Base-by-base conservation (phyloP, 2,888 invertebrate species). In the Chrysomela aeneicollis region DNA sequence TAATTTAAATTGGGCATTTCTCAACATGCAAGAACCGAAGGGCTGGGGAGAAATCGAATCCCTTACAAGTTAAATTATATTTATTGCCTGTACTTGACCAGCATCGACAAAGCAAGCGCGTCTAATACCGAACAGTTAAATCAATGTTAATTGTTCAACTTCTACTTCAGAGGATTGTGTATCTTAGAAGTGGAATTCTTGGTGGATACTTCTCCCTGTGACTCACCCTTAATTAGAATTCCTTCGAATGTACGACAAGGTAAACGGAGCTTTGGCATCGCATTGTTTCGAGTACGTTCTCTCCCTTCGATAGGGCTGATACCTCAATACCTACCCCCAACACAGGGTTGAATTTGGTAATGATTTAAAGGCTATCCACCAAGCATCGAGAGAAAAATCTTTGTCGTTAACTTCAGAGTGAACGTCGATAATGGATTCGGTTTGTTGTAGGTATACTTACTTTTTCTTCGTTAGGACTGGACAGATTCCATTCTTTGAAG, bases 401-500 rank as follows among this genome's bases (percentile, higher is more conserved):
- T n/a, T n/a, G n/a, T n/a, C n/a, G n/a, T n/a, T n/a, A n/a, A n/a
- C n/a, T n/a, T n/a, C n/a, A n/a, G n/a, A n/a, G n/a, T n/a, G n/a
- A n/a, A n/a, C n/a, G n/a, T n/a, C n/a, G n/a, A n/a, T n/a, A n/a
- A n/a, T n/a, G n/a, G n/a, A n/a, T n/a, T n/a, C n/a, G n/a, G n/a
- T n/a, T n/a, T n/a, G n/a, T n/a, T n/a, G n/a, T 8, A 26, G 26
- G 26, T 26, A 12, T 42, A 76, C 82, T 84, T 77, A 86, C 86
- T 79, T 83, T 84, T 69, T 86, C 85, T 67, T 84, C 82, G 72
- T 84, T 84, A 30, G 86, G 85, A 77, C 85, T 86, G 26, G 86
- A 84, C 61, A 84, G 75, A 57, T 82, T 82, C 84, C 85, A 88
- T 86, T 92, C 83, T 82, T 91, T 82, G 83, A 88, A 84, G 77